phyloP scores from a whole-genome alignment of 2,888 invertebrate species.

The Xanthostigma xanthostigma region DNA sequence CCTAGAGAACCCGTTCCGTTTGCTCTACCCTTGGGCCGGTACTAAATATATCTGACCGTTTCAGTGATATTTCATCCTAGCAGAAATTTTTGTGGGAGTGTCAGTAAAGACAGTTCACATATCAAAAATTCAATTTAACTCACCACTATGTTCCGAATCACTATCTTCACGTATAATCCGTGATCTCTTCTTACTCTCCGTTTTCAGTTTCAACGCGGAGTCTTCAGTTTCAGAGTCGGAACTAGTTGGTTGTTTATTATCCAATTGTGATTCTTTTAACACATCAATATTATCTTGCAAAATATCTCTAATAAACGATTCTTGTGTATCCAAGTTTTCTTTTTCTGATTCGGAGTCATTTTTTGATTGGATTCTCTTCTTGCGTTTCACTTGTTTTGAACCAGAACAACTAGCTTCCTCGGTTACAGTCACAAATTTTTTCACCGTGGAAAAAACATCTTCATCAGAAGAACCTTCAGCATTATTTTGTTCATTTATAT shows the following conservation, averaged over 20 bases:
- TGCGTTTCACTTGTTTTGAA: background rate
- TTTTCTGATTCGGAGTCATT: background rate
- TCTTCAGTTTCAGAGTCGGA: too few relatives aligned
- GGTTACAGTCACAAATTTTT: slow-evolving; percentile 14
- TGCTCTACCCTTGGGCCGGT: too few relatives aligned
- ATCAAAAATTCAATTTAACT: background rate
- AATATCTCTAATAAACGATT: too few relatives aligned
- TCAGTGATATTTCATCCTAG: too few relatives aligned
- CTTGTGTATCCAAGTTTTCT: background rate
- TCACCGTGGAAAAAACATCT: slow-evolving; percentile 25
- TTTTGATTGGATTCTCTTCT: background rate
- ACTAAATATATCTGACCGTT: too few relatives aligned
- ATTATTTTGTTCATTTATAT: slow-evolving; percentile 4
- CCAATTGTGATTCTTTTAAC: too few relatives aligned
- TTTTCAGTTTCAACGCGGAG: too few relatives aligned
- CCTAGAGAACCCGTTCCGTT: too few relatives aligned
- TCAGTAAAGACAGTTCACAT: background rate
- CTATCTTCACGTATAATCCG: background rate
- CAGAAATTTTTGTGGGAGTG: too few relatives aligned
- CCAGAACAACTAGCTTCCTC: background rate
- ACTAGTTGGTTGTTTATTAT: too few relatives aligned
- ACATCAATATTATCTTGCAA: too few relatives aligned
- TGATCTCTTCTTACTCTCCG: background rate
- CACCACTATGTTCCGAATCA: slow-evolving; percentile 1
- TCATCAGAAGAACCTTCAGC: slow-evolving; percentile 20